Base-by-base conservation (phyloP, 2,888 invertebrate genomes). In the Apamea sordens region DNA sequence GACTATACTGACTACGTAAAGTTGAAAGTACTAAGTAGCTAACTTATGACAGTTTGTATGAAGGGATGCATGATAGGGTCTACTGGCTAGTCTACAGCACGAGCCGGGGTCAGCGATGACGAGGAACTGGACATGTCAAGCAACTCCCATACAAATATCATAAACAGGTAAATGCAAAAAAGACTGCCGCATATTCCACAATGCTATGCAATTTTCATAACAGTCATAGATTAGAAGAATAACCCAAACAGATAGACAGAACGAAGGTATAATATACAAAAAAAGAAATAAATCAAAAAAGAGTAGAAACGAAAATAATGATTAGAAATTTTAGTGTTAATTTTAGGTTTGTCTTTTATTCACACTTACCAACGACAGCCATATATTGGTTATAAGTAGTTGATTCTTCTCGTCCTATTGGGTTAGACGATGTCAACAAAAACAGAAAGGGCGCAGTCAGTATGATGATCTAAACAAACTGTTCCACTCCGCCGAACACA, bases 391-490 rank as follows among this genome's bases (percentile, higher is more conserved):
- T 97, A 98, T 98, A 97, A 99, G 98, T 97, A 98, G 98, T 98
- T 98, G 98, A 98, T 98, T 98, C 98, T 98, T 98, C 98, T 98
- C 98, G 98, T 98, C 98, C 98, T 98, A 98, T 98, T 96, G 96
- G 96, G 97, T 97, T 97, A 98, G 96, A 97, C 95, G 96, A 95
- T 96, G 97, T 96, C 97, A 98, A 97, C 97, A 98, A 98, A 97
- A 97, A 97, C 97, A 97, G 97, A 97, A 97, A 96, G 96, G 96
- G 93, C 96, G 96, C 95, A 97, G 95, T 97, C 96, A 97, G 96
- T 97, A 95, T 93, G 94, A 94, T 95, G 91, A 94, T 95, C 95
- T 95, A 96, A 92, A 94, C 94, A 94, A 87, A 93, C 93, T 93
- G 91, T 92, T 93, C 92, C 94, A 94, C 94, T 94, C 93, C 93